Percentiles rank a stretch among this genome's conserved stretches.
Evolutionary conservation across 1,140 invertebrate genomes (phyloP).

Genomic region (Oryzaephilus surinamensis): DNA sequence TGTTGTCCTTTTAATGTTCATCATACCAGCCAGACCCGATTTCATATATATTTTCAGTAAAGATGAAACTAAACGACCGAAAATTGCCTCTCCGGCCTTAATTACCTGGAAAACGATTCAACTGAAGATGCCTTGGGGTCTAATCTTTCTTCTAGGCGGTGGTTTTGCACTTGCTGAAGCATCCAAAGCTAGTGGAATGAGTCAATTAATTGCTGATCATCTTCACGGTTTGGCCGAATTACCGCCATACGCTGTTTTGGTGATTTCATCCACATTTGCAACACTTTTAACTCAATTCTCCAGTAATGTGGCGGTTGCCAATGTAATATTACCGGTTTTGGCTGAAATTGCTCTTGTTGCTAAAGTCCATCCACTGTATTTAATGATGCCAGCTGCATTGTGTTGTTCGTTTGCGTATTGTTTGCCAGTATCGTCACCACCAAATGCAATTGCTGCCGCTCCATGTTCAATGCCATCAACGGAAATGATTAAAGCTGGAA

Average conservation of each 20-base stretch:
- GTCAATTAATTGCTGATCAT: conserved; percentile 56
- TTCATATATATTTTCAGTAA: conserved; percentile 57
- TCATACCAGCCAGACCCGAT: conserved; percentile 65
- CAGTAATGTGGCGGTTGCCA: conserved; percentile 77
- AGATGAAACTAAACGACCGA: conserved; percentile 46
- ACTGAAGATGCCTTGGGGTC: conserved; percentile 66
- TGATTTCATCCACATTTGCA: conserved; percentile 44
- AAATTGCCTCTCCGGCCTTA: conserved; percentile 49
- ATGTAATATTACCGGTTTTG: conserved; percentile 69
- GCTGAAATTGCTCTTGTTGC: conserved; percentile 50
- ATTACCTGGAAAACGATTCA: conserved; percentile 72
- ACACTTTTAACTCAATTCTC: conserved; percentile 67
- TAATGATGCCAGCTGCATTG: conserved; percentile 75
- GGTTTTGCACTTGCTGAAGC: conserved; percentile 83
- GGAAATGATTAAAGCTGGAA: conserved; percentile 53
- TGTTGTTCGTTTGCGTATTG: conserved; percentile 68
- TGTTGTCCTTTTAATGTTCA: conserved; percentile 68
- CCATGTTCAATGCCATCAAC: conserved; percentile 64
- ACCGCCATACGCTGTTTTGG: conserved; percentile 43
- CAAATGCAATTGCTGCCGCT: conserved; percentile 88
- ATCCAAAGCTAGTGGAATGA: conserved; percentile 65
- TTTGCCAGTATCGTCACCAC: conserved; percentile 71
- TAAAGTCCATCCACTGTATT: conserved; percentile 68
- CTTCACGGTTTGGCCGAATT: conserved; percentile 45
- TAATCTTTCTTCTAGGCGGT: conserved; percentile 58